Conservation (phyloP, 2,113 vertebrate genomes). For the Aldabrachelys gigantea region DNA sequence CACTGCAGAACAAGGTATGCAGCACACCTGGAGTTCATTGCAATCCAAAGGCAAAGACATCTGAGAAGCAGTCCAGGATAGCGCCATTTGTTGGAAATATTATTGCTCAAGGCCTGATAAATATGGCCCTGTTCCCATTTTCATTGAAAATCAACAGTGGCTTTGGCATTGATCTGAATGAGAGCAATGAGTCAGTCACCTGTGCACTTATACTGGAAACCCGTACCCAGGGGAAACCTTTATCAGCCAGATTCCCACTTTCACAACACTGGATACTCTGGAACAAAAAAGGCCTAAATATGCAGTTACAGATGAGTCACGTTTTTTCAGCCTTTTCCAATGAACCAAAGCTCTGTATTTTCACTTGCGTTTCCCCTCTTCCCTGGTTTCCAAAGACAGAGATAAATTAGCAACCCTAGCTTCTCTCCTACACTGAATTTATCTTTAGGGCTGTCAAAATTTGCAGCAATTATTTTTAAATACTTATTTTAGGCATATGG, state of each 20-base stretch:
- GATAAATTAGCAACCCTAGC: background rate
- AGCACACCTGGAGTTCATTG: background rate
- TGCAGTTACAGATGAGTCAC: background rate
- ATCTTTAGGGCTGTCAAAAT: background rate
- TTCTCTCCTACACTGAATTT: background rate
- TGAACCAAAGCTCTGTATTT: background rate
- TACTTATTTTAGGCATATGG: rapidly evolving
- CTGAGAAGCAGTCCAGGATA: background rate
- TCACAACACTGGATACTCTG: too few relatives aligned
- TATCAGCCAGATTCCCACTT: background rate
- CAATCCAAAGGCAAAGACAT: background rate
- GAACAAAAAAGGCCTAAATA: background rate
- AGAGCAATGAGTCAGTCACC: background rate
- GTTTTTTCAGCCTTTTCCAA: background rate
- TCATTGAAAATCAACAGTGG: background rate
- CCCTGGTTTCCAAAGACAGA: background rate
- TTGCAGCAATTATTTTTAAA: background rate
- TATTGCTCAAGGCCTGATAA: background rate
- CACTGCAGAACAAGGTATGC: rapidly evolving
- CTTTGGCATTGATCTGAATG: too few relatives aligned
- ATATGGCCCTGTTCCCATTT: background rate
- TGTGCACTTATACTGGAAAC: background rate
- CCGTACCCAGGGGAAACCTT: background rate
- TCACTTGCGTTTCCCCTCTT: background rate
- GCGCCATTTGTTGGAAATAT: background rate